A percentile compares a stretch with the other conserved stretches of the same genome.
These are phyloP conservation scores for Athalia rosae DNA, from an alignment of 2,888 invertebrate species.

Conservation along the genomic window DNA sequence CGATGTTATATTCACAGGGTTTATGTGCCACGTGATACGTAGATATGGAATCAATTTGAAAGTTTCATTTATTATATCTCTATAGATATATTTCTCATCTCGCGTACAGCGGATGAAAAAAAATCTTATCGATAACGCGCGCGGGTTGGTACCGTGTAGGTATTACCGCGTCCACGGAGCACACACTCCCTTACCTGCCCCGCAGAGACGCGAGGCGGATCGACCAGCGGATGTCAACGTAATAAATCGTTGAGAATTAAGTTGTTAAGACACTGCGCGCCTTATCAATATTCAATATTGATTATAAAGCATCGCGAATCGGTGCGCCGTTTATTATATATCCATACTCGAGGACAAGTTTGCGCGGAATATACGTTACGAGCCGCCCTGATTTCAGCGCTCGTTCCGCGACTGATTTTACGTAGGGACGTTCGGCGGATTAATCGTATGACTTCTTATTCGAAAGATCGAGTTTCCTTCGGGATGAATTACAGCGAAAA, in stretches of 20 bases:
- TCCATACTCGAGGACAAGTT: conserved; percentile 7
- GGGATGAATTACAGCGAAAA: neutral
- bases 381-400: too few relatives aligned
- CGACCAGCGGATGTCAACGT: neutral
- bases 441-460: neutral
- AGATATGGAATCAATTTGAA: conserved; percentile 29
- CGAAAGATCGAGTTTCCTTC: neutral
- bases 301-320: conserved; percentile 49
- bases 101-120: neutral
- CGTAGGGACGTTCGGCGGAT: too few relatives aligned
- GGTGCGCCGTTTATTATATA: conserved; percentile 1
- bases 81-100: neutral
- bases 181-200: too few relatives aligned
- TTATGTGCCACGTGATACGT: neutral
- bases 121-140: neutral
- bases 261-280: conserved; percentile 46
- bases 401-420: too few relatives aligned
- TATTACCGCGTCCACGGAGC: neutral
- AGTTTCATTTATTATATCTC: conserved; percentile 16
- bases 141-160: too few relatives aligned
- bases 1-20: neutral
- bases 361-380: neutral
- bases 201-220: neutral
- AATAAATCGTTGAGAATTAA: conserved; percentile 56
- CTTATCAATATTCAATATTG: conserved; percentile 59